Evolutionary conservation across 2,888 invertebrate genomes (phyloP), one percentile per base, ranked within the genome.

Genomic region (Stegana nigrithorax): DNA sequence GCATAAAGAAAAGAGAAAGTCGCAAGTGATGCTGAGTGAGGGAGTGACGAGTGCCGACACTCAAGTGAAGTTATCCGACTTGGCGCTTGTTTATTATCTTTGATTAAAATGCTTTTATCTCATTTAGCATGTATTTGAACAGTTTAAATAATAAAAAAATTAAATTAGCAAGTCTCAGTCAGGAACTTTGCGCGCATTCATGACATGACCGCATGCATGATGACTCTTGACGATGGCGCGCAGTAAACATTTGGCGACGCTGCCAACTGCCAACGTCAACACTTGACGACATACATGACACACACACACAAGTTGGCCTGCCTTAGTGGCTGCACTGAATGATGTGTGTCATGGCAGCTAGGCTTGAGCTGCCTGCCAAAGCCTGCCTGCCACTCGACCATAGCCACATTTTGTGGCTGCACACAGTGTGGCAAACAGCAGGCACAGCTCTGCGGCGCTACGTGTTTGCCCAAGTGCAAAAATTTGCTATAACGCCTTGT

Each of bases 401-500:
- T 14, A 39, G 39, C 39, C n/a, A 39, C 17, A 39, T 17, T 39
- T 39, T 39, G n/a, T 39, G 17, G 39, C 14, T 5, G 14, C 14
- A 39, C 39, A 14, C 2, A 17, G 17, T 39, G 39, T 39, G 14
- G 39, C 39, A 5, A 4, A 17, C 39, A 39, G 39, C 39, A 39
- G 14, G 36, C 5, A 36, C 10, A 36, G 36, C 5, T 14, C 2
- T 4, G 10, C 14, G 39, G n/a, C 6, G 39, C 39, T n/a, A 14
- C 39, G 39, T 53, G 53, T 32, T 32, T 53, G 53, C 32, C 53
- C 53, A 55, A 55, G 53, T 55, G 53, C 53, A 55, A 55, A 55
- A 55, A 55, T n/a, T n/a, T 36, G 53, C 53, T n/a, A 32, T 55
- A 36, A 23, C 36, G 53, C 53, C 53, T 55, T 55, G 53, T 55